A percentile compares a stretch with the other conserved stretches of the same genome.
These are phyloP conservation scores for Pedionomus torquatus DNA, from an alignment of 2,113 vertebrate species.

Conservation along the genomic window DNA sequence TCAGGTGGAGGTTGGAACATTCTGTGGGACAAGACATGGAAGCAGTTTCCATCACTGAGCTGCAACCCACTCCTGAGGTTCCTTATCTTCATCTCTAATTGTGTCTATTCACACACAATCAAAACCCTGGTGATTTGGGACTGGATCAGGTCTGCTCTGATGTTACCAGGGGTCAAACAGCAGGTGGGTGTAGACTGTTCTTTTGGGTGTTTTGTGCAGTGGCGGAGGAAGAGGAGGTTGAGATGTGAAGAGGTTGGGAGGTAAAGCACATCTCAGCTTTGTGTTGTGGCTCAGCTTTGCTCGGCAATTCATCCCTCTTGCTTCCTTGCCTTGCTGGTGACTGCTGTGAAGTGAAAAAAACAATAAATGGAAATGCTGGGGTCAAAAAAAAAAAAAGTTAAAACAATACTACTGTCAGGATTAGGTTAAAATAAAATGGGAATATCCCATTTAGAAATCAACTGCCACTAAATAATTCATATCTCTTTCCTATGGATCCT, in stretches of 20 bases:
- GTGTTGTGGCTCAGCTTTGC: not conserved
- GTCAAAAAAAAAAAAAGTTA: not conserved
- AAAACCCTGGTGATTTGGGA: not conserved
- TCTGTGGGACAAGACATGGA: not conserved
- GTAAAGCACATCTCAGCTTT: not conserved
- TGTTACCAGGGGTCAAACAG: not conserved
- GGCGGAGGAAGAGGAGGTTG: not conserved
- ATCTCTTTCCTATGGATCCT: not conserved
- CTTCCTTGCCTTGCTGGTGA: not conserved
- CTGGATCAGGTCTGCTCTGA: not conserved
- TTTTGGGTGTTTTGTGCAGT: not conserved
- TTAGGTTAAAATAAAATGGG: not conserved
- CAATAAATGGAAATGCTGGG: not conserved
- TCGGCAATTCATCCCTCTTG: not conserved
- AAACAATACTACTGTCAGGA: not conserved
- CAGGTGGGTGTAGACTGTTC: not conserved
- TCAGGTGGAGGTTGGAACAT: not conserved
- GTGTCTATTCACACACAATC: not conserved
- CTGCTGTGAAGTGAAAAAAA: not conserved
- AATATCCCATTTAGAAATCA: not conserved
- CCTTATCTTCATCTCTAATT: not conserved
- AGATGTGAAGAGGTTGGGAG: not conserved
- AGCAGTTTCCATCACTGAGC: not conserved
- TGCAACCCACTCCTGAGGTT: not conserved
- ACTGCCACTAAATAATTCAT: not conserved